Evolutionary conservation across 30 jellyfish, hydroid and myxozoan genomes (phyloP), one percentile per base, ranked within the genome.

Genomic region (Chrysaora quinquecirrha): DNA sequence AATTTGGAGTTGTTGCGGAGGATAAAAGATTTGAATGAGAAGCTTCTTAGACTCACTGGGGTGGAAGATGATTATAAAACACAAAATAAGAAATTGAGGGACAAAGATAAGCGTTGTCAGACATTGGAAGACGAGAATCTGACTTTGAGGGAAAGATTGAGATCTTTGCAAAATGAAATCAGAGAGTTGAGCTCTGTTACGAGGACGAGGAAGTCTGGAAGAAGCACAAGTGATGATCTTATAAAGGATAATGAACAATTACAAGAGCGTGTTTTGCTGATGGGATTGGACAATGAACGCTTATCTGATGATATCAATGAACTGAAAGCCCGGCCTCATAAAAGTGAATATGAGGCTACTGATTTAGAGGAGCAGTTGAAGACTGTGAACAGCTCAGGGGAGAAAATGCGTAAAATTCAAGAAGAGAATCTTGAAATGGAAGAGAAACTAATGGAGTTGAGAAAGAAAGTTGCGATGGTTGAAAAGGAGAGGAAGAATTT

Each of bases 261-360:
- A 73, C 80, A 73, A 29, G 89, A 76, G 28, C 88, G 68, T 25
- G 69, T 91, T 3, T 18, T 91, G 31, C 67, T 76, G 68, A 85
- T 77, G 38, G 97, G 84, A 31, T 65, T 66, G 19, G 97, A 94
- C 56, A 76, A 71, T 34, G 97, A 94, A 76, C 64, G 72, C 10
- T 69, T 94, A 11, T 25, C 10, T 3, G 85, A 79, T 12, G 91
- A 78, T 1, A 28, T 87, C 3, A 66, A 58, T 46, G 91, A 34
- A 18, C 48, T 66, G n/a, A 68, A 64, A 61, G 14, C 52, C 79
- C 27, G 33, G 29, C 30, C 71, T 68, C 62, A 48, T 32, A 74
- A 72, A 9, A 16, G 61, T 18, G 84, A 78, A 72, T 48, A 64
- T 0, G 88, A 87, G 83, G 84, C 83, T 23, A 38, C 23, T 46